Conservation (phyloP, 2,797 vertebrate species). For the Phalanger gymnotis region DNA sequence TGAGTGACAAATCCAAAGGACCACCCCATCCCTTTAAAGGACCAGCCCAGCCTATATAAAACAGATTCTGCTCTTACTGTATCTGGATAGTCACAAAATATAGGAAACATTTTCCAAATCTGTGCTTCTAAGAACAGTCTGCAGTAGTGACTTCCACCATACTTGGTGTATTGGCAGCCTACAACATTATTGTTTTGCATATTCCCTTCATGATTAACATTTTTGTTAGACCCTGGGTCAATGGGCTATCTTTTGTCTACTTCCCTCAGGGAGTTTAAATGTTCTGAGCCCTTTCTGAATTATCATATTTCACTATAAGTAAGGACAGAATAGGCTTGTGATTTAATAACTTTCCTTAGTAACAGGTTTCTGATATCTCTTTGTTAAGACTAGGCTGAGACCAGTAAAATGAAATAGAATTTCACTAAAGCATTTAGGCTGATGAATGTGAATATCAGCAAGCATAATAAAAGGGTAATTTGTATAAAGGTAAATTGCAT, state of each 20-base stretch:
- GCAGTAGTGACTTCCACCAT: neutral
- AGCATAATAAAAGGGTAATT: constrained; percentile 67
- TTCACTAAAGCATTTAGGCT: constrained; percentile 50
- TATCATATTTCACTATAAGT: constrained; percentile 3
- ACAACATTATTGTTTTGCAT: neutral
- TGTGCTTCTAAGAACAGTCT: neutral
- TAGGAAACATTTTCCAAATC: neutral
- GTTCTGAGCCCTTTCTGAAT: neutral
- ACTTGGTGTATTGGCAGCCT: neutral
- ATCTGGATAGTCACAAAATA: neutral
- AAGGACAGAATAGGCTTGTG: neutral
- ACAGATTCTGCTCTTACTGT: neutral
- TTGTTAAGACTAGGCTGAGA: constrained; percentile 17
- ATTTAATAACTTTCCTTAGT: constrained; percentile 19
- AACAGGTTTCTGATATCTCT: neutral
- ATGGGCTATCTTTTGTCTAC: neutral
- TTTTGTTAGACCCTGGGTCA: neutral
- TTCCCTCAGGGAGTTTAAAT: neutral
- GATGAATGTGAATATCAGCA: constrained; percentile 67
- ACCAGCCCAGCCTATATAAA: neutral
- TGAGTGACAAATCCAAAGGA: neutral
- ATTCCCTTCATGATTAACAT: neutral
- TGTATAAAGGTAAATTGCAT: constrained; percentile 71
- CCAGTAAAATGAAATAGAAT: constrained; percentile 55
- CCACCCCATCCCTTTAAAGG: neutral